A percentile compares a stretch with the other conserved stretches of the same genome.
These are phyloP conservation scores for Willowsia nigromaculata DNA, from an alignment of 2,888 invertebrate genomes.

Conservation along the genomic window DNA sequence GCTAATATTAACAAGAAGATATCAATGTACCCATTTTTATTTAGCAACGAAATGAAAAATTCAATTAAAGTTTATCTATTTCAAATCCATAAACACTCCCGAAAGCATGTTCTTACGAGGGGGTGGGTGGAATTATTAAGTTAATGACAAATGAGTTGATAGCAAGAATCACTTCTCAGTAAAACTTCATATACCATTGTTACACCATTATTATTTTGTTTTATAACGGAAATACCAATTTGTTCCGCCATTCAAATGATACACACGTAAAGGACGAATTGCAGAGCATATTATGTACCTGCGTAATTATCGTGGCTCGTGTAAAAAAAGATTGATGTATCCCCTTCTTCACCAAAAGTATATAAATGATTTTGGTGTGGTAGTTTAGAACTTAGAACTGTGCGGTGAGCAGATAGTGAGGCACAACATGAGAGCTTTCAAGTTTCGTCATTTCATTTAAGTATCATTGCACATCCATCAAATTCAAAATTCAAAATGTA, in stretches of 20 bases:
- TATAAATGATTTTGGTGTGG: background rate
- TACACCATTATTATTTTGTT: constrained; percentile 49
- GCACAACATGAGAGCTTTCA: background rate
- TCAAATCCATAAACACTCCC: background rate
- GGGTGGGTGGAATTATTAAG: background rate
- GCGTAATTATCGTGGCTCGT: background rate
- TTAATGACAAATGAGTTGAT: background rate
- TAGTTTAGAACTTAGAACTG: background rate
- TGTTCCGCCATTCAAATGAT: constrained; percentile 60
- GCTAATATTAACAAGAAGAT: background rate
- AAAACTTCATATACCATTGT: constrained; percentile 25
- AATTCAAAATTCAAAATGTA: background rate
- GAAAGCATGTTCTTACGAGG: background rate
- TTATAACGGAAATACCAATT: constrained; percentile 62
- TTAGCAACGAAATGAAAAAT: background rate
- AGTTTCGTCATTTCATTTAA: background rate
- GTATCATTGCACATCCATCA: background rate
- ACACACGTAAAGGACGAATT: constrained; percentile 26
- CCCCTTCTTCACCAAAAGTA: background rate
- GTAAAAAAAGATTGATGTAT: background rate
- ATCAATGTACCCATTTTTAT: background rate
- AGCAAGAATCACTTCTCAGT: background rate
- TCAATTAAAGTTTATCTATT: constrained; percentile 3
- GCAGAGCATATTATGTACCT: background rate
- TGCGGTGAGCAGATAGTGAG: background rate